These are phyloP conservation scores for Ceratina calcarata DNA, from an alignment of 1,140 invertebrate species.

Conservation along the genomic window DNA sequence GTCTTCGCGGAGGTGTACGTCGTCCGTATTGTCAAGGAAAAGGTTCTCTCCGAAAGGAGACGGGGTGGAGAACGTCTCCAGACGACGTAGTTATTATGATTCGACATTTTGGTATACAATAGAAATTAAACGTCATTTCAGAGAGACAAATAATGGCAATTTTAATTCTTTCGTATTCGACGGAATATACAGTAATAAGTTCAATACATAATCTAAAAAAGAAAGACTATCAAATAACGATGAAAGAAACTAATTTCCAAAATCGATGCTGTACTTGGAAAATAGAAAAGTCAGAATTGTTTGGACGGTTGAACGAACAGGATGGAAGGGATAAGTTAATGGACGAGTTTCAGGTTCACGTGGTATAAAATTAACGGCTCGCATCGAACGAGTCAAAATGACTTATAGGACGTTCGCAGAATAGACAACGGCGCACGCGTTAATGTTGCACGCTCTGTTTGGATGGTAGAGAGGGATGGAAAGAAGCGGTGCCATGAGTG, in stretches of 20 bases:
- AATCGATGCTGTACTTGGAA: too few relatives aligned
- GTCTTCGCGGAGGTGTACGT: slow-evolving; percentile 12
- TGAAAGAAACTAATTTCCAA: too few relatives aligned
- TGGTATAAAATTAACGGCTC: slow-evolving; percentile 31
- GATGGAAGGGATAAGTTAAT: slow-evolving; percentile 7
- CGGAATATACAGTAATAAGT: too few relatives aligned
- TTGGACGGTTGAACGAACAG: background rate
- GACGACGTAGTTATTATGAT: too few relatives aligned
- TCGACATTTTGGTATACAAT: too few relatives aligned
- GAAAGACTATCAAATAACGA: too few relatives aligned
- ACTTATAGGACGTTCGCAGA: slow-evolving; percentile 48
- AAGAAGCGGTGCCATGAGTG: slow-evolving; percentile 42
- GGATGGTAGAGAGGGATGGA: slow-evolving; percentile 1
- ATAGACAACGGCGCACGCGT: slow-evolving; percentile 27
- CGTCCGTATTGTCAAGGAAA: background rate
- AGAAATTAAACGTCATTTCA: too few relatives aligned
- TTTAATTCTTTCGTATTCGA: too few relatives aligned
- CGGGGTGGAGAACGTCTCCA: background rate
- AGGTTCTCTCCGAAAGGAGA: background rate
- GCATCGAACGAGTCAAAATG: slow-evolving; percentile 44
- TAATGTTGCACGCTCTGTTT: background rate
- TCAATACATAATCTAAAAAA: too few relatives aligned
- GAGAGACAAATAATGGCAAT: too few relatives aligned
- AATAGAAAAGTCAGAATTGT: too few relatives aligned
- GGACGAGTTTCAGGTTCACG: slow-evolving; percentile 12